Conservation (phyloP, 2,113 vertebrate species). For the Poecilia latipinna region DNA sequence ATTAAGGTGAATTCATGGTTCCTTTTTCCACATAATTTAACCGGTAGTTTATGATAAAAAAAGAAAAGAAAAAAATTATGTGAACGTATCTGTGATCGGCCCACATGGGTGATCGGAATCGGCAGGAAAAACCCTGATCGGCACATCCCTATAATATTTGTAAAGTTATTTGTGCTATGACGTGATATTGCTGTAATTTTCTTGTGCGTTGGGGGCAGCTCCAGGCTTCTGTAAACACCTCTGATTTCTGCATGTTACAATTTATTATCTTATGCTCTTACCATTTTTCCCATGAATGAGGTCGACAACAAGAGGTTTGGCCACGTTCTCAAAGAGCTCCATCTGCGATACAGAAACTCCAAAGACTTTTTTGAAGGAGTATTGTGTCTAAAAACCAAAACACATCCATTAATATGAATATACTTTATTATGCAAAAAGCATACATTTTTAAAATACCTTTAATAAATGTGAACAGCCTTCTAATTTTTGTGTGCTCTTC, state of each 20-base stretch:
- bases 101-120: no score
- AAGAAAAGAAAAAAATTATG: no score
- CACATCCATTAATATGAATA: background rate
- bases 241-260: background rate
- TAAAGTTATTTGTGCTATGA: no score
- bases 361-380: slow-evolving; percentile 95
- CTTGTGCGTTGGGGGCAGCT: no score
- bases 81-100: no score
- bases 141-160: no score
- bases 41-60: no score
- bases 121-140: no score
- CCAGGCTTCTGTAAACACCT: background rate
- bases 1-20: no score
- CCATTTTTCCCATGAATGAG: slow-evolving; percentile 93
- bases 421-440: background rate
- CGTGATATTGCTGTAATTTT: no score
- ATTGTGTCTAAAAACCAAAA: slow-evolving; percentile 84
- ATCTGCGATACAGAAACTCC: slow-evolving; percentile 84
- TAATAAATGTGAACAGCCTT: background rate
- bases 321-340: slow-evolving; percentile 90
- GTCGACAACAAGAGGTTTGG: slow-evolving; percentile 91
- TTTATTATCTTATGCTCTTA: slow-evolving; percentile 52
- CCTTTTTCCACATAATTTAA: no score
- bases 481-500: background rate
- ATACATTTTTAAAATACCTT: background rate